phyloP scores from a whole-genome alignment of 2,797 vertebrate genomes.

The Petrocephalus sullivani region DNA sequence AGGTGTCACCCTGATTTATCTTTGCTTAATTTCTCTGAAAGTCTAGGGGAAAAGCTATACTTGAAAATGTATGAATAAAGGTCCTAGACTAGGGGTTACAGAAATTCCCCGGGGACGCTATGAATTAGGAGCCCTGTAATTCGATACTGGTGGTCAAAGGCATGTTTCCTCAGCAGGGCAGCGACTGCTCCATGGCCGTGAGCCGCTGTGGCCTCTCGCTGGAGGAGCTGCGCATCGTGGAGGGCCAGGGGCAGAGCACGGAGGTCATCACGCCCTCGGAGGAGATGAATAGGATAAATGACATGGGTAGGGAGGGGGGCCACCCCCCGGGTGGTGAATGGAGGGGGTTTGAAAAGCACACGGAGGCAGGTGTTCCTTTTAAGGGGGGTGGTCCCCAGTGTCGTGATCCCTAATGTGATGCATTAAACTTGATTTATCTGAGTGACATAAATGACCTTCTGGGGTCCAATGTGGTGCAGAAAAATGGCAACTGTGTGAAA shows the following conservation, averaged over 20 bases:
- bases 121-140: background rate
- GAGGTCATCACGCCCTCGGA: slow-evolving; percentile 87
- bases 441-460: background rate
- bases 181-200: slow-evolving; percentile 76
- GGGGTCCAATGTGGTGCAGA: background rate
- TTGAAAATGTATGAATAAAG: background rate
- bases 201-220: slow-evolving; percentile 84
- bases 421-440: background rate
- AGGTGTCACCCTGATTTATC: background rate
- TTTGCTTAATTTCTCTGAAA: background rate
- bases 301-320: slow-evolving; percentile 69
- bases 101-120: background rate
- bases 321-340: background rate
- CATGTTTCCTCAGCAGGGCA: slow-evolving; percentile 60
- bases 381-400: slow-evolving; percentile 28
- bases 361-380: slow-evolving; percentile 51
- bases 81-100: background rate
- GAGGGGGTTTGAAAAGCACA: slow-evolving; percentile 1
- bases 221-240: slow-evolving; percentile 93
- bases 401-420: background rate
- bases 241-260: slow-evolving; percentile 93
- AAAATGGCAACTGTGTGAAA: background rate
- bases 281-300: slow-evolving; percentile 84
- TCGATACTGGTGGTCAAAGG: background rate
- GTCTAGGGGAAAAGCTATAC: background rate